Conservation (phyloP, 2,113 vertebrate species). For the Podarcis muralis region DNA sequence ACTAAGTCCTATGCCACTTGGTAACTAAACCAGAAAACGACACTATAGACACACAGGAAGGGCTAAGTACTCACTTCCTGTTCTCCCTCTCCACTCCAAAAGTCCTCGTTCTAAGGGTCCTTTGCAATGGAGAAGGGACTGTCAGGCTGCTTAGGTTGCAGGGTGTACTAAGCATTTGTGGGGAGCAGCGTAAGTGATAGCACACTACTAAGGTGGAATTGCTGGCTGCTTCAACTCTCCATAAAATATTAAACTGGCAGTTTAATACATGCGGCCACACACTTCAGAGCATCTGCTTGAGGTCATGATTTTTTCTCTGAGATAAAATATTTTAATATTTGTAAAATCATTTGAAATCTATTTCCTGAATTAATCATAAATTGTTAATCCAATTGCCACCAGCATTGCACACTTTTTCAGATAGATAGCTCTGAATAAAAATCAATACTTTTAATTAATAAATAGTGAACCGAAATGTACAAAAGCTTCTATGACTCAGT, state of each 20-base stretch:
- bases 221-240: too few species aligned
- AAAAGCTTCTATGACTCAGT: too few species aligned
- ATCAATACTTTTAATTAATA: not conserved
- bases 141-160: too few species aligned
- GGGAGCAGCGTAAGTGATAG: too few species aligned
- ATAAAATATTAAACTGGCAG: not conserved
- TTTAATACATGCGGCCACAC: not conserved
- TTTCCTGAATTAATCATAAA: not conserved
- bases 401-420: not conserved
- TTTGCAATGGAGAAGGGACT: too few species aligned
- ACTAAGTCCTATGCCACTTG: too few species aligned
- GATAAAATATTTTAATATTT: not conserved
- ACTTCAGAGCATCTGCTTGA: not conserved
- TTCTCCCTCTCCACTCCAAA: not conserved
- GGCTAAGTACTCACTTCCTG: too few species aligned
- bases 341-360: not conserved
- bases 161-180: too few species aligned
- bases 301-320: not conserved
- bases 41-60: too few species aligned
- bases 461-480: not conserved
- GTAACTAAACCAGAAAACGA: too few species aligned
- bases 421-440: not conserved
- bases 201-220: too few species aligned
- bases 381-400: not conserved
- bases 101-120: not conserved